phyloP scores from a whole-genome alignment of 2,888 invertebrate genomes.

The Nipponacmea schrenckii region DNA sequence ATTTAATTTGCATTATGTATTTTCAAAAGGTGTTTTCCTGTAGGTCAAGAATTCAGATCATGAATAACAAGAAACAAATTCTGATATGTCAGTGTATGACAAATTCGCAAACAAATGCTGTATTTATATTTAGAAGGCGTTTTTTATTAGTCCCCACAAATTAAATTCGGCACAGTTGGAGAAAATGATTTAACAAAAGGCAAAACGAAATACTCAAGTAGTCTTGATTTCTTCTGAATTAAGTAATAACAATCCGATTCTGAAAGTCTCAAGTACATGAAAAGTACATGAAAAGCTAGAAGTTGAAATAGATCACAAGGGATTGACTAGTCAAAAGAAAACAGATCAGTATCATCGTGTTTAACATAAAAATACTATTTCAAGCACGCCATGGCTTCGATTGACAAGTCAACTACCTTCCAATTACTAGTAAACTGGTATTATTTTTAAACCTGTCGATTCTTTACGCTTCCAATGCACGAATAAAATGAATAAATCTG shows the following conservation, averaged over 20 bases:
- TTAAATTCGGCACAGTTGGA: no score
- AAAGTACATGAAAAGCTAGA: constrained; percentile 5
- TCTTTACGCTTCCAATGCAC: constrained; percentile 8
- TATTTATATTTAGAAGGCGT: no score
- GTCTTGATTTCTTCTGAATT: not conserved
- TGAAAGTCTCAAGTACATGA: constrained; percentile 5
- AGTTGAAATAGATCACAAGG: constrained; percentile 2
- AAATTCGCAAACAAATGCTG: no score
- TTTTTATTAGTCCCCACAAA: no score
- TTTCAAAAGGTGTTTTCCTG: no score
- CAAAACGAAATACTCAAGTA: not conserved
- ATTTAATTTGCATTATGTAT: no score
- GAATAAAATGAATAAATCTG: constrained; percentile 9
- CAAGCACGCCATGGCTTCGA: not conserved
- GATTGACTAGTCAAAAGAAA: not conserved
- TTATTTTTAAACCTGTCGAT: constrained; percentile 4
- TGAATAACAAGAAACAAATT: no score
- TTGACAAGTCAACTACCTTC: not conserved
- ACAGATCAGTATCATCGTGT: not conserved
- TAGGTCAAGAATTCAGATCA: no score
- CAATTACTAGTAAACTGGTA: constrained; percentile 1
- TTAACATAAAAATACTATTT: constrained; percentile 5
- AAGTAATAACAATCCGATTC: not conserved
- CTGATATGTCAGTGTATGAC: no score
- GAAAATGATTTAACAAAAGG: not conserved